Evolutionary conservation across 2,888 invertebrate species (phyloP).

Genomic region (Leptinotarsa tumamoca): DNA sequence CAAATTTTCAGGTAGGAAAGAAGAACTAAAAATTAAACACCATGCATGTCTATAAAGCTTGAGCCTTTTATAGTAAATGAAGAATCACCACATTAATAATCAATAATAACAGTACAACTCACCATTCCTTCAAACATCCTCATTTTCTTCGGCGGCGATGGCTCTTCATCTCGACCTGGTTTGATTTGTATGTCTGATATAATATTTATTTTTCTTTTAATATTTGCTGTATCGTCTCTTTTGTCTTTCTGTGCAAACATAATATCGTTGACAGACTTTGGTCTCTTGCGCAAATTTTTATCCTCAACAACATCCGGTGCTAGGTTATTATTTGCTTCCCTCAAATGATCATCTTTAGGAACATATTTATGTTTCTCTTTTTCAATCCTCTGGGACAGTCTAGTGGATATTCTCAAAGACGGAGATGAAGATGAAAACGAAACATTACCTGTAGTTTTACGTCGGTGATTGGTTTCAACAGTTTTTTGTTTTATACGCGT

Average conservation of each 20-base stretch:
- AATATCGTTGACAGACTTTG: neutral
- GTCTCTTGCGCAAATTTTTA: neutral
- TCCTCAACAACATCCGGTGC: neutral
- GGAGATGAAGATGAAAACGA: constrained; percentile 3
- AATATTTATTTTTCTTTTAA: constrained; percentile 29
- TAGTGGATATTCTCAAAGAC: neutral
- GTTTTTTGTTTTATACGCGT: neutral
- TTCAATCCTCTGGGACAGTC: neutral
- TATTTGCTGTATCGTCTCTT: neutral
- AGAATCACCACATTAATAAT: neutral
- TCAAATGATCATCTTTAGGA: neutral
- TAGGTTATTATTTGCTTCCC: constrained; percentile 7
- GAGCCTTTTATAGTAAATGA: too few species aligned
- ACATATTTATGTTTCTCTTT: neutral
- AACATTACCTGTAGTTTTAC: neutral
- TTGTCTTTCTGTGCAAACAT: neutral
- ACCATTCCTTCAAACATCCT: neutral
- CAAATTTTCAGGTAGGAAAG: too few species aligned
- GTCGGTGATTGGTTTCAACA: neutral
- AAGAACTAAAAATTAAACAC: too few species aligned
- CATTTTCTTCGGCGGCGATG: neutral
- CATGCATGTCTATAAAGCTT: too few species aligned
- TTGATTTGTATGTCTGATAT: constrained; percentile 33
- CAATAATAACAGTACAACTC: neutral
- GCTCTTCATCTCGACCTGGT: constrained; percentile 17